phyloP scores from a whole-genome alignment of 2,888 invertebrate genomes.

The Lochmaea capreae region DNA sequence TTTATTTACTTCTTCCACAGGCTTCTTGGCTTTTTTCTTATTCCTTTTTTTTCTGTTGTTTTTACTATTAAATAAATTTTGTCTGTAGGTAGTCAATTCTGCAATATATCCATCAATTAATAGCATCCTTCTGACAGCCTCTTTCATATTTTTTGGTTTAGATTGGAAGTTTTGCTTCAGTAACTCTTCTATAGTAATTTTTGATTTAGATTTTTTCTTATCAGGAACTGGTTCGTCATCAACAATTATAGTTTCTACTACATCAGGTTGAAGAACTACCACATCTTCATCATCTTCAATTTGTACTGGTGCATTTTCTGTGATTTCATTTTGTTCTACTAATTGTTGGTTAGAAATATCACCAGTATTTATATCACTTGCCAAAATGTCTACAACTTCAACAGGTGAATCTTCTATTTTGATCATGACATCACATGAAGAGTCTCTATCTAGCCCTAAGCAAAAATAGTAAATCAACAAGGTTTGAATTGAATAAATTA shows the following conservation, averaged over 20 bases:
- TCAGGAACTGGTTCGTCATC: neutral
- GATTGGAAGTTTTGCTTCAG: constrained; percentile 24
- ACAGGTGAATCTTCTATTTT: neutral
- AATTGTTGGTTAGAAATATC: neutral
- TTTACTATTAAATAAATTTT: constrained; percentile 43
- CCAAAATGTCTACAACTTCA: neutral
- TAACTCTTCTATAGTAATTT: constrained; percentile 22
- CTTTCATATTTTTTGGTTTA: constrained; percentile 35
- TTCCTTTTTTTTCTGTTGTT: neutral
- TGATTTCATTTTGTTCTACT: neutral
- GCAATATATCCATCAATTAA: constrained; percentile 54
- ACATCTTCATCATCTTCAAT: neutral
- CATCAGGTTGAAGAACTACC: constrained; percentile 8
- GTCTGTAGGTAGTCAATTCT: constrained; percentile 51
- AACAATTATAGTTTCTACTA: neutral
- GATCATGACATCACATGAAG: neutral
- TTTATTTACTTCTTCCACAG: neutral
- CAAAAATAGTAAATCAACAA: neutral
- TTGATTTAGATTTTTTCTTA: neutral
- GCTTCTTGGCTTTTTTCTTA: neutral
- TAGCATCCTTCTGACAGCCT: constrained; percentile 46
- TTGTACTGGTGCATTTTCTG: neutral
- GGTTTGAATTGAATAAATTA: neutral
- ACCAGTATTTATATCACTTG: neutral
- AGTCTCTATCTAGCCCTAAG: neutral